Conservation (phyloP, 2,797 vertebrate genomes). For the Heterohyrax brucei region DNA sequence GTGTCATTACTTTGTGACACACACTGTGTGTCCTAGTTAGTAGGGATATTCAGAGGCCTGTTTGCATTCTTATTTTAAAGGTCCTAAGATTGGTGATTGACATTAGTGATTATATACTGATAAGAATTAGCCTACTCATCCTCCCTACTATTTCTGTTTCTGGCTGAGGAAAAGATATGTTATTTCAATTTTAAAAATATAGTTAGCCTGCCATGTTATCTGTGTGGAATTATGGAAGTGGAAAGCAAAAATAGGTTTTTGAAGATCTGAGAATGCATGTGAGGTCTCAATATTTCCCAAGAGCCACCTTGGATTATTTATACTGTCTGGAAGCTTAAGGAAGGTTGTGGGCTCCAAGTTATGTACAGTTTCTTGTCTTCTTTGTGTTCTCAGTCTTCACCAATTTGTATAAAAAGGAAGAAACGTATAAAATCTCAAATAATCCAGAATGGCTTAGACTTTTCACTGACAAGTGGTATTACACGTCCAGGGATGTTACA, state of each 20-base stretch:
- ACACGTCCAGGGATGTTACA: background rate
- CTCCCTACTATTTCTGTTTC: slow-evolving; percentile 49
- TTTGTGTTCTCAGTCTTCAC: background rate
- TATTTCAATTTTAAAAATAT: slow-evolving; percentile 34
- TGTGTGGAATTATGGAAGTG: background rate
- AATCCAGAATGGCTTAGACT: background rate
- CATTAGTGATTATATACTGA: background rate
- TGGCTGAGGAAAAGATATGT: background rate
- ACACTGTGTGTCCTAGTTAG: background rate
- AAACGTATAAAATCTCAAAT: background rate
- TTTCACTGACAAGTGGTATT: slow-evolving; percentile 7
- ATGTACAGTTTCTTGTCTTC: background rate
- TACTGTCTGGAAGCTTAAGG: background rate
- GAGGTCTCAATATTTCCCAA: background rate
- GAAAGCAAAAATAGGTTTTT: slow-evolving; percentile 28
- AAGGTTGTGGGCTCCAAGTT: background rate
- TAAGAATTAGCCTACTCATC: slow-evolving; percentile 20
- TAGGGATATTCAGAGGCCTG: background rate
- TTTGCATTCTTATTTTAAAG: slow-evolving; percentile 46
- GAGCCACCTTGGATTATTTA: background rate
- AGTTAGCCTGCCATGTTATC: background rate
- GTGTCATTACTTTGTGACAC: slow-evolving; percentile 2
- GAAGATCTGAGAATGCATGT: slow-evolving; percentile 26
- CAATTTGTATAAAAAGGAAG: background rate
- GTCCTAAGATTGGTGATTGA: slow-evolving; percentile 26